Evolutionary conservation across 1,140 invertebrate species (phyloP).

Genomic region (Watersipora subatra): DNA sequence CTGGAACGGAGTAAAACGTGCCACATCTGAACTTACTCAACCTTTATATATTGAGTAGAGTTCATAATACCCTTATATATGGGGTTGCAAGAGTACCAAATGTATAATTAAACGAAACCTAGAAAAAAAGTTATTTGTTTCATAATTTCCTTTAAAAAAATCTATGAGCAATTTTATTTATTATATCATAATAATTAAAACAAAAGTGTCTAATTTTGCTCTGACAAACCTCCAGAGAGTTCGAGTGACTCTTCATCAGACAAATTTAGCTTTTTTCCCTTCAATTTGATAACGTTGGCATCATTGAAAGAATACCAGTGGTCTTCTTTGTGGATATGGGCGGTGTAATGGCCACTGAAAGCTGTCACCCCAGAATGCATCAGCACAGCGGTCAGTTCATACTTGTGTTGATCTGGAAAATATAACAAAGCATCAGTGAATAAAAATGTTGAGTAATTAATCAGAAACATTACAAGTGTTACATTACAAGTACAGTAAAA

Average conservation of each 20-base stretch:
- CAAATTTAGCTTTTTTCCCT: conserved; percentile 45
- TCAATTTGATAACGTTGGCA: conserved; percentile 51
- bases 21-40: no score
- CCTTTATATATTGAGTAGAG: no score
- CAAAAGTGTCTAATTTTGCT: no score
- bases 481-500: no score
- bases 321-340: conserved; percentile 47
- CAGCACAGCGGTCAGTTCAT: conserved; percentile 52
- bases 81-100: no score
- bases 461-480: not conserved
- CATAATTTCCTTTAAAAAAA: no score
- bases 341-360: conserved; percentile 58
- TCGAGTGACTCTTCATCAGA: conserved; percentile 38
- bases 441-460: not conserved
- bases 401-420: conserved; percentile 28
- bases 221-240: not conserved
- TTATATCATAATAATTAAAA: no score
- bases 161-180: no score
- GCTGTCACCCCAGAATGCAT: conserved; percentile 55
- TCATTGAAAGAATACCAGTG: conserved; percentile 58
- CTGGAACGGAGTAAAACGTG: no score
- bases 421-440: not conserved
- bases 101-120: no score
- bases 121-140: no score
- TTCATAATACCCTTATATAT: no score